Evolutionary conservation across 2,888 invertebrate genomes (phyloP).

Genomic region (Cheiracanthium punctorium): DNA sequence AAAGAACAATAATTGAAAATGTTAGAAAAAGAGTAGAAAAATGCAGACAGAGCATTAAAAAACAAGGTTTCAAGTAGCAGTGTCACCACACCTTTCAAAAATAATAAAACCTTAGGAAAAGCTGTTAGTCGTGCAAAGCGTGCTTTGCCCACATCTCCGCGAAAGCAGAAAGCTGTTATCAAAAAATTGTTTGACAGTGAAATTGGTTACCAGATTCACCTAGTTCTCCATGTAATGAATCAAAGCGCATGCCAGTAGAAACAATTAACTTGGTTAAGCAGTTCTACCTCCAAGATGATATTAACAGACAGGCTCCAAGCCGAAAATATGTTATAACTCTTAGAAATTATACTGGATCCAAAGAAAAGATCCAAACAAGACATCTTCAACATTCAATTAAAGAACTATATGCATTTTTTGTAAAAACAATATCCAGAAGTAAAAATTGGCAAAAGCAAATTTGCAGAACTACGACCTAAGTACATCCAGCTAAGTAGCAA

Average conservation of each 20-base stretch:
- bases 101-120: slow-evolving; percentile 17
- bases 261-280: neutral
- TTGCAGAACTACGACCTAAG: neutral
- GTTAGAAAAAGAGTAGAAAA: no score
- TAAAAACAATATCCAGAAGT: slow-evolving; percentile 5
- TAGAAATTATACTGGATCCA: neutral
- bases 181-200: neutral
- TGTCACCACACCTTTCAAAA: no score
- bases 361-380: slow-evolving; percentile 1
- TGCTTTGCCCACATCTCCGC: neutral
- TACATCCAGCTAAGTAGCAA: slow-evolving; percentile 1
- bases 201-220: neutral
- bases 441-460: slow-evolving; percentile 8
- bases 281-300: neutral
- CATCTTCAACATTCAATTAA: neutral
- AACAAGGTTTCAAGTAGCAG: no score
- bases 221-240: neutral
- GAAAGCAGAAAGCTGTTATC: neutral
- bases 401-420: slow-evolving; percentile 9
- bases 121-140: slow-evolving; percentile 8
- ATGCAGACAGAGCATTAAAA: no score
- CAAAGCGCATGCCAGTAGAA: neutral
- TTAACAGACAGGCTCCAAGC: neutral
- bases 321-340: neutral
- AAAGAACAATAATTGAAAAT: no score